A percentile compares a stretch with the other conserved stretches of the same genome.
These are phyloP conservation scores for Pedionomus torquatus DNA, from an alignment of 2,113 vertebrate genomes.

Conservation along the genomic window DNA sequence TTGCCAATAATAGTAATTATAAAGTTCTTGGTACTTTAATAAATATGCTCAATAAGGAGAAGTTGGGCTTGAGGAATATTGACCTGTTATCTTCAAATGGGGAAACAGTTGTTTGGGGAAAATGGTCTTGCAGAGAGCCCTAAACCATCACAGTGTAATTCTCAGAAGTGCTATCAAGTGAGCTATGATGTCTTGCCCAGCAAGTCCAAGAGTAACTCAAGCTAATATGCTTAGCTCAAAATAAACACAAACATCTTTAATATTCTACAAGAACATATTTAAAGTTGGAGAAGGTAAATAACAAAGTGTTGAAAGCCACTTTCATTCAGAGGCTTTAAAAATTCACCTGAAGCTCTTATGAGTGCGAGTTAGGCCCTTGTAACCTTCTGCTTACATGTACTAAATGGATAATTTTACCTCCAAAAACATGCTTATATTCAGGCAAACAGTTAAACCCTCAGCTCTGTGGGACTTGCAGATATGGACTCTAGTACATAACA, in stretches of 20 bases:
- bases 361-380: neutral
- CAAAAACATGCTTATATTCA: neutral
- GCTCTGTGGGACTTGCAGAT: neutral
- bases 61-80: neutral
- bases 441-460: neutral
- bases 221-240: neutral
- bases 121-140: neutral
- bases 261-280: neutral
- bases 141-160: neutral
- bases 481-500: neutral
- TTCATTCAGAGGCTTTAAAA: neutral
- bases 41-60: neutral
- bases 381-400: neutral
- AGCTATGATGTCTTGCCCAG: neutral
- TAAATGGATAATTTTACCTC: neutral
- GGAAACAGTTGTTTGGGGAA: neutral
- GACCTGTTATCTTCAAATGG: neutral
- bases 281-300: neutral
- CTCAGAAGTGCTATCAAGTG: neutral
- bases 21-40: neutral
- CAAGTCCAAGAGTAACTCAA: neutral
- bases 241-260: neutral
- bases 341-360: neutral
- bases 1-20: neutral
- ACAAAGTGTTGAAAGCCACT: neutral